These are phyloP conservation scores for Eupleurogrammus muticus DNA, from an alignment of 2,797 vertebrate species.

Conservation along the genomic window DNA sequence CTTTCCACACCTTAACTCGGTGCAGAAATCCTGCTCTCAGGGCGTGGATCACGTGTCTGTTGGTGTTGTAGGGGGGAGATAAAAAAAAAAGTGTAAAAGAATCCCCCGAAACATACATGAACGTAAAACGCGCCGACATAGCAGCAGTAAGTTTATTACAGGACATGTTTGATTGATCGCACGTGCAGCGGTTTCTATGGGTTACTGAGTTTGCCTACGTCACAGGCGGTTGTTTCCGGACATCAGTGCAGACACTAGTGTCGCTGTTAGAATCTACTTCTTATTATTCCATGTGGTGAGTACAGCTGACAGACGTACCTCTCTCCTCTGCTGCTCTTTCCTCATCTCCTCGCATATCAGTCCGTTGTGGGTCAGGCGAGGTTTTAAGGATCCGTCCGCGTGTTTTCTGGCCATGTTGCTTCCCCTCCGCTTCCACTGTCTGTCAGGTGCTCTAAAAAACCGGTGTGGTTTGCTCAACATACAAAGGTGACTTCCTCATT, in stretches of 20 bases:
- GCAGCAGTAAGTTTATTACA: too few relatives aligned
- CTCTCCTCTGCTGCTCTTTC: constrained; percentile 51
- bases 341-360: constrained; percentile 35
- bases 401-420: constrained; percentile 68
- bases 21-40: too few relatives aligned
- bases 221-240: constrained; percentile 23
- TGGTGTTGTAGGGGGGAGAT: too few relatives aligned
- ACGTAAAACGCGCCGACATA: too few relatives aligned
- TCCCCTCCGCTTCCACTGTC: constrained; percentile 1
- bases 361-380: constrained; percentile 42
- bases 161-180: too few relatives aligned
- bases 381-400: constrained; percentile 48
- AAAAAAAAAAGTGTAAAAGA: too few relatives aligned
- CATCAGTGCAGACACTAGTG: too few relatives aligned
- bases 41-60: too few relatives aligned
- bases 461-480: constrained; percentile 39
- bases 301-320: constrained; percentile 63
- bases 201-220: constrained; percentile 3
- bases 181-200: background rate
- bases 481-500: constrained; percentile 77
- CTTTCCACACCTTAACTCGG: too few relatives aligned
- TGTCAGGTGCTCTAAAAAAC: constrained; percentile 45
- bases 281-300: too few relatives aligned
- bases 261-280: background rate
- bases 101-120: too few relatives aligned